Conservation (phyloP, 2,113 vertebrate genomes). For the Gavia stellata region DNA sequence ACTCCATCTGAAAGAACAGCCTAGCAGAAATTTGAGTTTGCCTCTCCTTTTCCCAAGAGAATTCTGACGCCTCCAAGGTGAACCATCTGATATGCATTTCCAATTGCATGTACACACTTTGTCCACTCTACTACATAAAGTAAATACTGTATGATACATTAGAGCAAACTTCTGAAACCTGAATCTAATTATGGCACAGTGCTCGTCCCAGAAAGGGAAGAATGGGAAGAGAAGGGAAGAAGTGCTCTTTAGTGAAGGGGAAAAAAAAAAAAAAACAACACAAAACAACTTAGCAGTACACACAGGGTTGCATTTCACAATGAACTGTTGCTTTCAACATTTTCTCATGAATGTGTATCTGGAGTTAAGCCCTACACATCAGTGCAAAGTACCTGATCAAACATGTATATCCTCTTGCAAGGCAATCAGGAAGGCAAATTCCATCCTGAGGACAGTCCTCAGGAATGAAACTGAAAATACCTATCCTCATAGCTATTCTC, state of each 20-base stretch:
- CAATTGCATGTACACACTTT: fast-evolving
- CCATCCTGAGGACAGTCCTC: not conserved
- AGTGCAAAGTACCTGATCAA: not conserved
- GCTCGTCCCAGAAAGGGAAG: not conserved
- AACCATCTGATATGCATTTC: not conserved
- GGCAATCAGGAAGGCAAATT: not conserved
- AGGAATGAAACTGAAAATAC: not conserved
- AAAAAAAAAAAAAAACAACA: not conserved
- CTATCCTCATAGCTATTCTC: not conserved
- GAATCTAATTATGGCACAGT: not conserved
- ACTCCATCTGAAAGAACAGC: not conserved
- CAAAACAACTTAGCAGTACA: not conserved
- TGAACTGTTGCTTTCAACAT: not conserved
- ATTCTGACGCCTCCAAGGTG: not conserved
- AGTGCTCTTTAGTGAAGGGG: not conserved
- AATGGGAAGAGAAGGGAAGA: not conserved
- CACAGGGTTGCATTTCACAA: not conserved
- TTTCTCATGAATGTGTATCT: fast-evolving
- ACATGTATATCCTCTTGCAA: fast-evolving
- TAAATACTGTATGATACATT: not conserved
- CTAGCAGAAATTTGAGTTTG: not conserved
- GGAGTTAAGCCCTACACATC: not conserved
- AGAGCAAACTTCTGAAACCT: not conserved
- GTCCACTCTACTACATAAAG: not conserved
- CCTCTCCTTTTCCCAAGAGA: not conserved